Evolutionary conservation across 2,113 vertebrate genomes (phyloP).

Genomic region (Poeciliopsis occidentalis): DNA sequence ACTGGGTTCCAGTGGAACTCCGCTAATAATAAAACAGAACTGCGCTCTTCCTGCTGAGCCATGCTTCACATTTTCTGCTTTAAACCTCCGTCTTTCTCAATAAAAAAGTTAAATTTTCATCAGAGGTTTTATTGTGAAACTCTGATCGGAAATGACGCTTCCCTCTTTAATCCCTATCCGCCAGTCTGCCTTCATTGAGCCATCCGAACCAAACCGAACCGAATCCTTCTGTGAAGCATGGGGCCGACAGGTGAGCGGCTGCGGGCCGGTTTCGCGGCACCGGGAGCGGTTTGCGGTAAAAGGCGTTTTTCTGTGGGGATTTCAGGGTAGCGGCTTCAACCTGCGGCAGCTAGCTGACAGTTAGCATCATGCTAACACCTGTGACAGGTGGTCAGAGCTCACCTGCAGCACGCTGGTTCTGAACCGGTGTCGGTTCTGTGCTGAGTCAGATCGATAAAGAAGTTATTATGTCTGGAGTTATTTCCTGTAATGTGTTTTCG

Average conservation of each 20-base stretch:
- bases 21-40: neutral
- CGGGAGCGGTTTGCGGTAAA: neutral
- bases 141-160: conserved; percentile 3
- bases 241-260: conserved; percentile 69
- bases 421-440: neutral
- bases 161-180: neutral
- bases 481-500: neutral
- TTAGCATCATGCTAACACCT: neutral
- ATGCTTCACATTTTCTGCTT: too few relatives aligned
- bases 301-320: neutral
- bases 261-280: neutral
- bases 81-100: too few relatives aligned
- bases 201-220: conserved; percentile 1
- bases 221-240: conserved; percentile 49
- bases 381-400: neutral
- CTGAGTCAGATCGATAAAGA: fast-evolving
- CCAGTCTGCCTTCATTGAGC: neutral
- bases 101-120: neutral
- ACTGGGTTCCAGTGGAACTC: too few relatives aligned
- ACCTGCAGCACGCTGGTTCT: neutral
- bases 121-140: conserved; percentile 46
- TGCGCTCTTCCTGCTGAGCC: too few relatives aligned
- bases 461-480: too few relatives aligned
- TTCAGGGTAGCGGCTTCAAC: too few relatives aligned
- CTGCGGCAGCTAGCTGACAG: neutral